Base-by-base conservation (phyloP, 92 coral and sea anemone genomes). In the Zoanthus sociatus region DNA sequence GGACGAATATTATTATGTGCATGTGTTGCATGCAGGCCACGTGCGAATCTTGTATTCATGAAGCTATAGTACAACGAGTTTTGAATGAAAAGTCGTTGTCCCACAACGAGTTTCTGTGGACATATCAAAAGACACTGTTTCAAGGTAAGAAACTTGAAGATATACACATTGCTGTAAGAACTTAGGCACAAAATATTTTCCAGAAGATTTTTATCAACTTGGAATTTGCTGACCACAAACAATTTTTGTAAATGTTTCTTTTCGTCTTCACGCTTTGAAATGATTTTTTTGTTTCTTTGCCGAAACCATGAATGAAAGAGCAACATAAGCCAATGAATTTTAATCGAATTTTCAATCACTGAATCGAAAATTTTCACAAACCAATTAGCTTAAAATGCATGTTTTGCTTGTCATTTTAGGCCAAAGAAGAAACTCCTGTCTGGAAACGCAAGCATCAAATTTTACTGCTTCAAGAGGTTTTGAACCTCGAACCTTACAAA, bases 401-500 rank as follows among this genome's bases (percentile, higher is more conserved):
- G 61, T 75, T 75, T 75, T 75, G 47, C 79, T 48, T 75, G 61
- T 48, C 32, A 75, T 48, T 75, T 75, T 47, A 75, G 79, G 42
- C 79, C 90, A 74, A 87, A 87, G 56, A 71, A 89, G 77, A 84
- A 90, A 78, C 85, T 86, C 53, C 81, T 81, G 79, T 73, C 54
- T 90, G 90, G 90, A 87, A 82, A 88, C 71, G 70, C 15, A 84
- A 18, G 47, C 90, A 87, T 48, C 79, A 87, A 81, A 83, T 44
- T 55, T 73, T 79, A 16, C 88, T 79, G 15, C 87, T 90, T 16
- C 31, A 87, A 87, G 90, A 87, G 53, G 93, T 81, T 42, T 73
- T 83, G 51, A 71, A 79, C 30, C 77, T 84, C 48, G 90, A 87
- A 74, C 93, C 88, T 9, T 55, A 82, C 31, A 53, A 82, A 37